Evolutionary conservation across 2,888 invertebrate species (phyloP), one percentile per base, ranked within the genome.

Genomic region (Amorpha juglandis): DNA sequence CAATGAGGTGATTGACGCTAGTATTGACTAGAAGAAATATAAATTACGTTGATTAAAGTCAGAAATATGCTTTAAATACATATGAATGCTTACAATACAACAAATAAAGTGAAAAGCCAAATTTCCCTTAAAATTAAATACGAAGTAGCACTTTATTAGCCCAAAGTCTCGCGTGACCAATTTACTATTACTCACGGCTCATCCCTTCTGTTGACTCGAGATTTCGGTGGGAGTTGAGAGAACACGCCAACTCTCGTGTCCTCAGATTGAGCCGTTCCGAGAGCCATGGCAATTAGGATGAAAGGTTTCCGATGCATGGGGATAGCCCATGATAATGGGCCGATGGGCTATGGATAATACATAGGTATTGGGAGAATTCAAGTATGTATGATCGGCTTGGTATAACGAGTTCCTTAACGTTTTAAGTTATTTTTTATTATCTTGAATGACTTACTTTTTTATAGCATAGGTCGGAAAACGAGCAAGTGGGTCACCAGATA

Each of bases 171-270:
- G 74, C 72, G 70, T 73, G 72, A 63, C 68, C 21, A 38, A 62
- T 63, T 71, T 71, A 70, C 48, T 69, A 75, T 77, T 77, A 77
- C 68, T 38, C 67, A 74, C 73, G 11, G 72, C 72, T 68, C 69
- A 63, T 58, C 69, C 51, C 42, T 63, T 53, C 27, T 67, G 75
- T 75, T 77, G 65, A 65, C 74, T 76, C 71, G 70, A 51, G 69
- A 72, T 68, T 69, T 65, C 71, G 65, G 53, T 70, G 62, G 47
- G 48, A 50, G 14, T 14, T 48, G 47, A 66, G 70, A 70, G 45
- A 45, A 45, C 78, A 78, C 78, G 78, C 78, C 52, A 78, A 62
- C 75, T 77, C 75, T 77, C 76, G 76, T 78, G 78, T 51, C 33
- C 73, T 70, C 74, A 72, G 76, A 78, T 78, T 74, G 75, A 76